phyloP scores from a whole-genome alignment of 2,888 invertebrate genomes.

The Acronicta leporina region DNA sequence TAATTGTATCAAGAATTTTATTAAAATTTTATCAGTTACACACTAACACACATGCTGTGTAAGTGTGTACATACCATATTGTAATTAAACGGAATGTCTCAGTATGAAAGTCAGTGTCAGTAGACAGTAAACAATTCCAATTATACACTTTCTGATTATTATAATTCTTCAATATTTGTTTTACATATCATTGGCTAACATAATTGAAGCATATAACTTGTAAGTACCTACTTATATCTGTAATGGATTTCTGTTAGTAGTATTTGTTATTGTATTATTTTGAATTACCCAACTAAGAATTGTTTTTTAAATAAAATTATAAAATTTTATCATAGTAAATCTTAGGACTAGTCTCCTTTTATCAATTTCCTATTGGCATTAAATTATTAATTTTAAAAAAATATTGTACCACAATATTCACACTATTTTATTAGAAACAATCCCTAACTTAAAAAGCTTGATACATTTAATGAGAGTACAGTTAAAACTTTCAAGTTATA shows the following conservation, averaged over 20 bases:
- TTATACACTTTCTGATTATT: conserved; percentile 53
- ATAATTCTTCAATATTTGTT: conserved; percentile 31
- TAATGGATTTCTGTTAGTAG: not conserved
- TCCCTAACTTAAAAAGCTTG: conserved; percentile 32
- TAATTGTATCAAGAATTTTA: conserved; percentile 15
- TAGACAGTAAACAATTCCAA: conserved; percentile 29
- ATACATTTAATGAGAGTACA: conserved; percentile 44
- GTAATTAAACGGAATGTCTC: conserved; percentile 26
- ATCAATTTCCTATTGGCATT: not conserved
- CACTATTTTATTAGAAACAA: not conserved
- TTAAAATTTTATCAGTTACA: conserved; percentile 4
- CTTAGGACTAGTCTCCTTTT: too few relatives aligned
- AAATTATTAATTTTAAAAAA: not conserved
- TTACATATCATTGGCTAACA: conserved; percentile 8
- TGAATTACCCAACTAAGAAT: too few relatives aligned
- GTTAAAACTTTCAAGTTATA: conserved; percentile 53
- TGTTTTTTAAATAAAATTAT: not conserved
- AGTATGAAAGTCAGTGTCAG: conserved; percentile 38
- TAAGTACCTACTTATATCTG: not conserved
- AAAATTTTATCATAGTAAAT: not conserved
- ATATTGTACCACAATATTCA: not conserved
- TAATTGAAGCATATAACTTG: not conserved
- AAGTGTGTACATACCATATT: conserved; percentile 12
- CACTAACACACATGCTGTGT: conserved; percentile 10
- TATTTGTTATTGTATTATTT: too few relatives aligned